phyloP scores from a whole-genome alignment of 2,888 invertebrate species.

The Trilocha varians region DNA sequence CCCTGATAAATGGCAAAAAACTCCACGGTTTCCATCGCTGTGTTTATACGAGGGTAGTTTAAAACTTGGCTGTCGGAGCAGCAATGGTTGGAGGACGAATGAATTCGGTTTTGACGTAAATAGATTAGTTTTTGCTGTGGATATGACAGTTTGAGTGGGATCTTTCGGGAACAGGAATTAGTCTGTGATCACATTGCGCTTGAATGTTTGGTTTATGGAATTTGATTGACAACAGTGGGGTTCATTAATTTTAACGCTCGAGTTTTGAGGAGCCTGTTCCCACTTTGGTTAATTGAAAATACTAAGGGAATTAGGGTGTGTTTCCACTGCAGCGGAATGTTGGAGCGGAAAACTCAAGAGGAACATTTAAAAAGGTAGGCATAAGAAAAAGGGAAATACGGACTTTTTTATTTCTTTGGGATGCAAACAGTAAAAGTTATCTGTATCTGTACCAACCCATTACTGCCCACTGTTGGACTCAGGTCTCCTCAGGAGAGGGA shows the following conservation, averaged over 20 bases:
- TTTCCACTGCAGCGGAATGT: too few relatives aligned
- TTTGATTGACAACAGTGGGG: too few relatives aligned
- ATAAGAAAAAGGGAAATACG: too few relatives aligned
- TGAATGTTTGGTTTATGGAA: not conserved
- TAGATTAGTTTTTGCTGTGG: conserved; percentile 14
- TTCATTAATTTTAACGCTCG: not conserved
- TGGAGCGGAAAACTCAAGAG: too few relatives aligned
- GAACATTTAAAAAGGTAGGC: too few relatives aligned
- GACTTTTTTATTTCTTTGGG: too few relatives aligned
- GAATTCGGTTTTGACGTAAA: conserved; percentile 9
- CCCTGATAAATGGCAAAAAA: conserved; percentile 6
- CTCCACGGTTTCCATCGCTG: conserved; percentile 8
- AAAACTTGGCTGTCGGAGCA: not conserved
- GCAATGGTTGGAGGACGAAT: conserved; percentile 7
- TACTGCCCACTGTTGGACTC: too few relatives aligned
- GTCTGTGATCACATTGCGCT: not conserved
- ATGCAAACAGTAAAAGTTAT: too few relatives aligned
- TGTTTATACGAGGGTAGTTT: conserved; percentile 3
- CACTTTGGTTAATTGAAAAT: too few relatives aligned
- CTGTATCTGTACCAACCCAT: too few relatives aligned
- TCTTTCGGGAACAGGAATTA: not conserved
- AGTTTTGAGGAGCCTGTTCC: not conserved
- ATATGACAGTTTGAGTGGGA: conserved; percentile 3
- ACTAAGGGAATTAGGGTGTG: too few relatives aligned
- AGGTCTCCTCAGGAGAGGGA: too few relatives aligned